Evolutionary conservation across 2,888 invertebrate species (phyloP).

Genomic region (Isotomurus palustris): DNA sequence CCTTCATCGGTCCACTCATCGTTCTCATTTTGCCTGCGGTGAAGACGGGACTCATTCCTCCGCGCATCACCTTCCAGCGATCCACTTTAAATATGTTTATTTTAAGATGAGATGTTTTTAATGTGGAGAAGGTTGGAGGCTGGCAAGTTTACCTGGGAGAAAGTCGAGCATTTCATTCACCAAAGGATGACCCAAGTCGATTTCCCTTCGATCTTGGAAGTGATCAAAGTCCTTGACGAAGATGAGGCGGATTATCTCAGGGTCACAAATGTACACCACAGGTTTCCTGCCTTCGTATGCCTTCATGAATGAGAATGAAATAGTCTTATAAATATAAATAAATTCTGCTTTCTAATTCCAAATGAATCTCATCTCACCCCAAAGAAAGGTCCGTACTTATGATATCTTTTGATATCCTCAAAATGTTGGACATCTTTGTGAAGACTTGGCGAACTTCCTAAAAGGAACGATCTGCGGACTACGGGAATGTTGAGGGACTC

Average conservation of each 20-base stretch:
- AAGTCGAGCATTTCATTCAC: constrained; percentile 37
- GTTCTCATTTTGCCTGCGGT: constrained; percentile 20
- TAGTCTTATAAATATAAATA: neutral
- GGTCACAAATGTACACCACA: constrained; percentile 28
- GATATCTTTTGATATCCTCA: constrained; percentile 28
- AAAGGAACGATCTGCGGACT: constrained; percentile 21
- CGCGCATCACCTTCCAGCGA: constrained; percentile 30
- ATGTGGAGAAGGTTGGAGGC: neutral
- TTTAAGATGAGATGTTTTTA: too few relatives aligned
- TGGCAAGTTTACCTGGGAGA: constrained; percentile 17
- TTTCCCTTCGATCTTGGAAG: constrained; percentile 22
- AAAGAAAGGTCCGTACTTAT: constrained; percentile 31
- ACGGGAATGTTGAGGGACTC: constrained; percentile 33
- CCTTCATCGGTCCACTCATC: constrained; percentile 9
- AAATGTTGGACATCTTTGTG: constrained; percentile 31
- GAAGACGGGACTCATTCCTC: constrained; percentile 18
- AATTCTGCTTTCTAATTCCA: neutral
- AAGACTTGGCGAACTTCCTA: constrained; percentile 30
- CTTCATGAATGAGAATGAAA: constrained; percentile 8
- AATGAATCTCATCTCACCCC: constrained; percentile 6
- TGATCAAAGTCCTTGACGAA: constrained; percentile 32
- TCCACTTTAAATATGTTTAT: constrained; percentile 15
- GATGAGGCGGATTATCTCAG: constrained; percentile 25
- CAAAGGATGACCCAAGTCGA: constrained; percentile 29
- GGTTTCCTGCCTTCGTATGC: constrained; percentile 35